Percentiles rank a stretch among this genome's conserved stretches.
These are phyloP conservation scores for Dromius quadrimaculatus DNA, from an alignment of 2,888 invertebrate species.

Conservation along the genomic window DNA sequence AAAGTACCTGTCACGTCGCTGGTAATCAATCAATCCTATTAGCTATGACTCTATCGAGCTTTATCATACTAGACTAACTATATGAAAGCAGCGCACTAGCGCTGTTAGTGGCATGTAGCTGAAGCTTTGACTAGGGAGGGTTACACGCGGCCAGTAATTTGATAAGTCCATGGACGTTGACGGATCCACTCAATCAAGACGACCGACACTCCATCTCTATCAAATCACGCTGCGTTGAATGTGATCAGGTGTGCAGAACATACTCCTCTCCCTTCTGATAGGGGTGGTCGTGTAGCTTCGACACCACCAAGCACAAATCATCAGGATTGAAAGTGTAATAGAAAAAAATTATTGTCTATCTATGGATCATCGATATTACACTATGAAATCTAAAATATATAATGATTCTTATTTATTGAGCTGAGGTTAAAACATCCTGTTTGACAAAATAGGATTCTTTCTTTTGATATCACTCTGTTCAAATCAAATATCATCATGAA, in stretches of 20 bases:
- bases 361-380: too few relatives aligned
- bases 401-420: not conserved
- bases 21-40: too few relatives aligned
- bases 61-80: too few relatives aligned
- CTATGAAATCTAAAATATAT: too few relatives aligned
- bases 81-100: not conserved
- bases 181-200: slow-evolving; percentile 58
- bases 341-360: too few relatives aligned
- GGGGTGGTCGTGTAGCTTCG: slow-evolving; percentile 43
- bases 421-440: not conserved
- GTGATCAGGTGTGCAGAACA: slow-evolving; percentile 58
- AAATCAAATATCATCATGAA: not conserved
- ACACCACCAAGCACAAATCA: slow-evolving; percentile 42
- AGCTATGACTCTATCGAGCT: too few relatives aligned
- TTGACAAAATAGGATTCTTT: not conserved
- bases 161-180: slow-evolving; percentile 57
- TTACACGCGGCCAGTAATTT: slow-evolving; percentile 53
- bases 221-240: slow-evolving; percentile 55
- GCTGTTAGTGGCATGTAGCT: not conserved
- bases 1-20: too few relatives aligned
- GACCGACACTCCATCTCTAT: slow-evolving; percentile 59
- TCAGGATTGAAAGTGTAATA: too few relatives aligned
- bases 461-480: not conserved
- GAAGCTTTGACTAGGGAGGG: slow-evolving; percentile 39
- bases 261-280: too few relatives aligned